These are phyloP conservation scores for Acomys russatus DNA, from an alignment of 2,797 vertebrate species.

Conservation along the genomic window DNA sequence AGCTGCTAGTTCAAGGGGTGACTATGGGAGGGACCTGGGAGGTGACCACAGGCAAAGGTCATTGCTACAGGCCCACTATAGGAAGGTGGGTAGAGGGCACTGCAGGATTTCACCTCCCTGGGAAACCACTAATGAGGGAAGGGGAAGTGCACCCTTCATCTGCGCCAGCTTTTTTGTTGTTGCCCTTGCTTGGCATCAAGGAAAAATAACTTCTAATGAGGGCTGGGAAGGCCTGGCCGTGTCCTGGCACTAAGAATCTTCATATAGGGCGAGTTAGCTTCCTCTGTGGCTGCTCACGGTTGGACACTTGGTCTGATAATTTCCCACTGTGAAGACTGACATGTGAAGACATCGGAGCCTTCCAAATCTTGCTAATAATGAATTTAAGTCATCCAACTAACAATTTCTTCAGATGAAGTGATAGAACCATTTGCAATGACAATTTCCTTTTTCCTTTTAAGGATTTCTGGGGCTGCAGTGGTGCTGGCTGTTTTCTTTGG, in stretches of 20 bases:
- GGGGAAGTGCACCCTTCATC: background rate
- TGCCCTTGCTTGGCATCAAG: background rate
- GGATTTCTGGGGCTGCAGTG: background rate
- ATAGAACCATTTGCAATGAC: background rate
- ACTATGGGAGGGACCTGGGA: background rate
- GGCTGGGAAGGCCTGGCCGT: background rate
- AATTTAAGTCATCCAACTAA: slow-evolving; percentile 45
- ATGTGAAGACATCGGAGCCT: slow-evolving; percentile 33
- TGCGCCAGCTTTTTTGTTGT: background rate
- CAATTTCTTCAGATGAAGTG: slow-evolving; percentile 35
- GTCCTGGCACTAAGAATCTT: background rate
- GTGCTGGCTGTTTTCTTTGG: background rate
- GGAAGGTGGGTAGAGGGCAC: background rate
- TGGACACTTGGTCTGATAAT: slow-evolving; percentile 37
- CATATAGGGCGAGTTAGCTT: background rate
- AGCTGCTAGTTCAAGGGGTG: background rate
- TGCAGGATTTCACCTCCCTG: background rate
- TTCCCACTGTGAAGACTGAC: slow-evolving; percentile 53
- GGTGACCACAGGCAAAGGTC: background rate
- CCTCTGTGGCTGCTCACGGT: slow-evolving; percentile 38
- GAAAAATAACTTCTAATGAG: slow-evolving; percentile 56
- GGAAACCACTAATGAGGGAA: slow-evolving; percentile 13
- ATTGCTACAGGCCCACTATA: background rate
- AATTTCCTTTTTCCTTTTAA: slow-evolving; percentile 33
- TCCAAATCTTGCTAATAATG: slow-evolving; percentile 58